These are phyloP conservation scores for Mastomys natalensis DNA, from an alignment of 2,113 vertebrate genomes.

Conservation along the genomic window DNA sequence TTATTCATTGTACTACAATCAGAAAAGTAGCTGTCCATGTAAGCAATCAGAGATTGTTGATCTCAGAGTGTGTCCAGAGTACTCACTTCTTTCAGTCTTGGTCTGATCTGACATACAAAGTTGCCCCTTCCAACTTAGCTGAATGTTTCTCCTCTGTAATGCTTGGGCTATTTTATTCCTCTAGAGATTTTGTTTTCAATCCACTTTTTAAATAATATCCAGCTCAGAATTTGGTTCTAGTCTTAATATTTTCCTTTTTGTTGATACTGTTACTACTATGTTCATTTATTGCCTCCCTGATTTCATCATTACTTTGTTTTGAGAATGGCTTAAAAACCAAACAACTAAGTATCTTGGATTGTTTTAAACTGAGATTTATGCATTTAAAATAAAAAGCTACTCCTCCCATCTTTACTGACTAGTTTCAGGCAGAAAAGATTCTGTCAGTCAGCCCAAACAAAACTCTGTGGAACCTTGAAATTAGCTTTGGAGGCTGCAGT, in stretches of 20 bases:
- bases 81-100: not conserved
- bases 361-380: not conserved
- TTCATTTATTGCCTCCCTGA: not conserved
- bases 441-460: not conserved
- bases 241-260: not conserved
- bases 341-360: not conserved
- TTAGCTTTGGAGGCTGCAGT: not conserved
- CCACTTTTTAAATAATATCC: not conserved
- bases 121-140: not conserved
- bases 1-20: not conserved
- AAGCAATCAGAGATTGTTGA: not conserved
- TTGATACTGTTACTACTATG: not conserved
- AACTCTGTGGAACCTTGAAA: not conserved
- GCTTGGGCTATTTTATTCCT: not conserved
- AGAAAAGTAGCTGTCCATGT: not conserved
- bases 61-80: accelerated
- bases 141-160: not conserved
- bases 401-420: not conserved
- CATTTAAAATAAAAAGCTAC: not conserved
- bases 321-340: not conserved
- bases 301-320: not conserved
- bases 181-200: not conserved
- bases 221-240: not conserved
- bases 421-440: not conserved
- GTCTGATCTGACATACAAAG: not conserved